Base-by-base conservation (phyloP, 2,113 vertebrate species). In the Piaya cayana region DNA sequence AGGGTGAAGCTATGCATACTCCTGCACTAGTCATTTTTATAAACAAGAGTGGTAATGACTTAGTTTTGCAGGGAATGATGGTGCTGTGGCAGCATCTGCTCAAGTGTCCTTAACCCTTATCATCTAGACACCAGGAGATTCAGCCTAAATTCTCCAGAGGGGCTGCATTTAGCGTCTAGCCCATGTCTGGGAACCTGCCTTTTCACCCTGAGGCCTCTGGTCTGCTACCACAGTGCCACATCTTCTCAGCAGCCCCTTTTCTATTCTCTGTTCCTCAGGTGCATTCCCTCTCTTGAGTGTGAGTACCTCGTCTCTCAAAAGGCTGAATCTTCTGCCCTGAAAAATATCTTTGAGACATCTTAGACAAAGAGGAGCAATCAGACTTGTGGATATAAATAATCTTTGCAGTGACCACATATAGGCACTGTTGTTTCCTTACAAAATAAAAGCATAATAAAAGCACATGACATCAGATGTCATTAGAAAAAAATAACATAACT, bases 241-340 rank as follows among this genome's bases (percentile, higher is more conserved):
- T 45, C 22, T 65, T 9, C 19, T n/a, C 19, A 49, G 3, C 3
- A 60, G 15, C 11, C 1, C 0, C 1, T 42, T 78, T 67, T 22
- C 19, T 69, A 11, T 7, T 64, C 53, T 37, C 5, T 62, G 4
- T 45, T 92, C n/a, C 26, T 63, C 52, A 75, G 15, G 19, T 65
- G 22, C 8, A 65, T 17, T 15, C 36, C 63, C 72, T 7, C 17
- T 85, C 26, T 50, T n/a, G 37, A 47, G 19, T 23, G 8, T 10
- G 75, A 62, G 18, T 0, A 1, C 22, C 55, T 43, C 23, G 18
- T 87, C 72, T 43, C 45, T 36, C 37, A 76, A 60, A 34, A 68
- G 14, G 15, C 37, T 59, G 29, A 64, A 70, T 55, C 4, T 37
- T 88, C 15, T 42, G 26, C 55, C 20, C 26, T 67, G 26, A 22